A percentile compares a stretch with the other conserved stretches of the same genome.
These are phyloP conservation scores for Xenopus borealis DNA, from an alignment of 2,113 vertebrate species.

Conservation along the genomic window DNA sequence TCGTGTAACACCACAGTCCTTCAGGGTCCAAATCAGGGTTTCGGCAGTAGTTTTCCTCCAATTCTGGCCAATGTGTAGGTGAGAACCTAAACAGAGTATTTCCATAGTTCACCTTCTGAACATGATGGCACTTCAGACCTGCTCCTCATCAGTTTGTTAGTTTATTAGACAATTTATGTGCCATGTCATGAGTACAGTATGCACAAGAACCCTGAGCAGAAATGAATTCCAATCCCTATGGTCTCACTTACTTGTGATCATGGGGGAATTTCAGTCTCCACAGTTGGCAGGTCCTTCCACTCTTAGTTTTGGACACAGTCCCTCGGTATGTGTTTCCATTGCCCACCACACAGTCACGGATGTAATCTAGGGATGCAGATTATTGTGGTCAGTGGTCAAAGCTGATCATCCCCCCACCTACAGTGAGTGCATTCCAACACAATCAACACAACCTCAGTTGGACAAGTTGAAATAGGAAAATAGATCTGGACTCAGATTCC, in stretches of 20 bases:
- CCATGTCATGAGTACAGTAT: too few relatives aligned
- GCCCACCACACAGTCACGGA: conserved; percentile 80
- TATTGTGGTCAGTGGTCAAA: background rate
- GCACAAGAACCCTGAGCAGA: too few relatives aligned
- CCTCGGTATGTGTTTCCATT: conserved; percentile 80
- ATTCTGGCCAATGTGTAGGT: conserved; percentile 72
- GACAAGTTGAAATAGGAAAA: too few relatives aligned
- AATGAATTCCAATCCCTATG: too few relatives aligned
- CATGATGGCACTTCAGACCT: too few relatives aligned
- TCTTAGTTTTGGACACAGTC: conserved; percentile 67
- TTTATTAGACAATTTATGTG: too few relatives aligned
- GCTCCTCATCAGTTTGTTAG: too few relatives aligned
- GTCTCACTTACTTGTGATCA: conserved; percentile 78
- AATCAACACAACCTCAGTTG: too few relatives aligned
- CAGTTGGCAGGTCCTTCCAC: conserved; percentile 78
- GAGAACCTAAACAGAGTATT: conserved; percentile 67
- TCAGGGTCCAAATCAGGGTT: conserved; percentile 82
- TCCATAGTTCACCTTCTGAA: background rate
- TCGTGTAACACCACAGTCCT: conserved; percentile 94
- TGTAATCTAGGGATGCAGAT: conserved; percentile 69
- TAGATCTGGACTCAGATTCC: too few relatives aligned
- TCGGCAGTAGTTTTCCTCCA: conserved; percentile 91
- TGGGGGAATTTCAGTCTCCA: conserved; percentile 88
- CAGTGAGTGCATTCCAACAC: too few relatives aligned
- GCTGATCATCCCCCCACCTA: too few relatives aligned